Base-by-base conservation (phyloP, 1,140 invertebrate genomes). In the Drosophila fuyamai region DNA sequence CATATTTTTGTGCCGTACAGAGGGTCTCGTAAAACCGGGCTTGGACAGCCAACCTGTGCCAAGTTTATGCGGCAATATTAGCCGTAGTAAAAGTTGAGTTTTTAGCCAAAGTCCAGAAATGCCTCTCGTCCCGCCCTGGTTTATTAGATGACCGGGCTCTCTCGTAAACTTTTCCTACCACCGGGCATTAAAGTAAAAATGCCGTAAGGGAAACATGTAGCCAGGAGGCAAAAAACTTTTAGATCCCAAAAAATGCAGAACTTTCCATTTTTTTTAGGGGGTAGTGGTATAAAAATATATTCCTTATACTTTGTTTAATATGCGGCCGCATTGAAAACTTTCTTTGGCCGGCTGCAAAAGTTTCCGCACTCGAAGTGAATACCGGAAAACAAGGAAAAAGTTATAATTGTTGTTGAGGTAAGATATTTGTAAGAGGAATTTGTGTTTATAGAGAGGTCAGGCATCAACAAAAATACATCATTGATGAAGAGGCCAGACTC, bases 371-470 rank as follows among this genome's bases (percentile, higher is more conserved):
- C 41, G 59, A 67, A 65, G 56, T 59, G 38, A 76, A 54, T 63
- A 23, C 36, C 44, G 53, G 23, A 55, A 68, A 68, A 70, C 55
- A 70, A 59, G 32, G 40, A 41, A 71, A 77, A 89, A 89, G 80
- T 88, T 88, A 73, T 84, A 89, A 88, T 88, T 89, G 84, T 81
- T 88, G 84, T 80, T 74, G 65, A 89, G 84, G 76, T 84, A 88
- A 89, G 68, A 80, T 68, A 88, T 90, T 88, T 75, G 73, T 47
- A 47, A 59, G 58, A 67, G 65, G 58, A 56, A 68, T 66, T 68
- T 53, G 60, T 79, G 67, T 79, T 76, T 76, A 68, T 56, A 48
- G 32, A 71, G 53, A 16, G 35, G 13, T 13, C 5, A 32, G 29
- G 27, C 18, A 54, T 46, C 66, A n/a, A 32, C 32, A 40, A 18